Conservation (phyloP, 2,113 vertebrate species). For the Hirundichthys speculiger region DNA sequence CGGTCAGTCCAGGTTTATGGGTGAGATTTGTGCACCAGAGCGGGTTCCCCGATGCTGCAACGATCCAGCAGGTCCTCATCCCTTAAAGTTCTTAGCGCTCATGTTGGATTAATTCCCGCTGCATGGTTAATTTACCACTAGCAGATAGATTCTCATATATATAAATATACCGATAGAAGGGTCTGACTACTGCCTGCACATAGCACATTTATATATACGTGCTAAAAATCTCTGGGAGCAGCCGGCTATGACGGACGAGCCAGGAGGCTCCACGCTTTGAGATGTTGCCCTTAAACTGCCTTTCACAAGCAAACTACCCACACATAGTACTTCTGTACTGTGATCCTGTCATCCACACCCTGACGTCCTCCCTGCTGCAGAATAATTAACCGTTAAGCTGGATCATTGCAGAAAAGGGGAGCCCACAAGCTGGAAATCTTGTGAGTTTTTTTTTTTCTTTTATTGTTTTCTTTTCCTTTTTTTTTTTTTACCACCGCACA, state of each 20-base stretch:
- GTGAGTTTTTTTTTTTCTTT: too few species aligned
- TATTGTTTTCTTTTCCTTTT: background rate
- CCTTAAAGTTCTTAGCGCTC: background rate
- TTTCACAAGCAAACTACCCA: conserved; percentile 29
- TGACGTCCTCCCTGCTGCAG: conserved; percentile 9
- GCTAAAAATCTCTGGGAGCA: conserved; percentile 31
- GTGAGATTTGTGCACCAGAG: conserved; percentile 15
- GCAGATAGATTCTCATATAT: background rate
- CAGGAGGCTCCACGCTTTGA: conserved; percentile 39
- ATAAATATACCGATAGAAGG: background rate
- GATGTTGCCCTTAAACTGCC: conserved; percentile 41
- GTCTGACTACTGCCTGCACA: too few species aligned
- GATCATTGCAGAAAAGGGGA: conserved; percentile 79
- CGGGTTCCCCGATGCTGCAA: conserved; percentile 41
- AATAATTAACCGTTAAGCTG: conserved; percentile 66
- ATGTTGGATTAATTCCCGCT: background rate
- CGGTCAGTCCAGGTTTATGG: conserved; percentile 3
- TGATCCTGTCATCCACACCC: conserved; percentile 7
- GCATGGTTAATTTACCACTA: background rate
- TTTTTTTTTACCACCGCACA: background rate
- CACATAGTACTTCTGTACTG: conserved; percentile 4
- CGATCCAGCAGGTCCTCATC: conserved; percentile 38
- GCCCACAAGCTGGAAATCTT: conserved; percentile 43
- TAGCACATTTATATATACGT: background rate
- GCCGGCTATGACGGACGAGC: conserved; percentile 56